Evolutionary conservation across 2,888 invertebrate species (phyloP).

Genomic region (Rhagonycha fulva): DNA sequence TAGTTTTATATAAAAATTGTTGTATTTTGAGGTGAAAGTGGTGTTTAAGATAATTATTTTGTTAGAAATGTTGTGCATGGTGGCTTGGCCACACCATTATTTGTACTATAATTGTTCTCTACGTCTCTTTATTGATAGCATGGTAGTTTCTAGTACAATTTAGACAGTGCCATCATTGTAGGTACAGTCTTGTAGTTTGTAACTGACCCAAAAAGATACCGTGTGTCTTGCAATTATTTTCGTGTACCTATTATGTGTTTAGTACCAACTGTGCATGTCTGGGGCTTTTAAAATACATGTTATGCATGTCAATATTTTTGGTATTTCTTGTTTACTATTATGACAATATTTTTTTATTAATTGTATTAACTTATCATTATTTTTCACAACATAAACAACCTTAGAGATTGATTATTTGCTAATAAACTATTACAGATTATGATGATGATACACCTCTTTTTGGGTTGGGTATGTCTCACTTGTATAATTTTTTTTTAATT

Average conservation of each 20-base stretch:
- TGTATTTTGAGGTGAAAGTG: conserved; percentile 36
- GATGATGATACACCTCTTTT: conserved; percentile 45
- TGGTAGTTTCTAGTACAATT: conserved; percentile 54
- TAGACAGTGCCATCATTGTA: conserved; percentile 55
- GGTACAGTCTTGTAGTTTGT: conserved; percentile 53
- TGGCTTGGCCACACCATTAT: conserved; percentile 39
- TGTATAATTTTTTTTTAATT: conserved; percentile 22
- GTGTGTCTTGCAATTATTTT: conserved; percentile 35
- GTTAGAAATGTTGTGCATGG: conserved; percentile 40
- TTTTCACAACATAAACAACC: background rate
- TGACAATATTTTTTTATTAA: conserved; percentile 9
- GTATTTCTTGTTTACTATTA: conserved; percentile 29
- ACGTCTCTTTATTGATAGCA: conserved; percentile 51
- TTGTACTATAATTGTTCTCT: conserved; percentile 41
- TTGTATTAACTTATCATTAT: conserved; percentile 4
- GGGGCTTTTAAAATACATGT: conserved; percentile 47
- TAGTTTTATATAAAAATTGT: conserved; percentile 31
- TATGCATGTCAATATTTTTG: conserved; percentile 43
- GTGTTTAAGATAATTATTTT: conserved; percentile 32
- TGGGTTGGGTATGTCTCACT: conserved; percentile 50
- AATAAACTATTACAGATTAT: background rate
- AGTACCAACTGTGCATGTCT: conserved; percentile 48
- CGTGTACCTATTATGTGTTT: conserved; percentile 41
- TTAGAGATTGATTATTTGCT: no score
- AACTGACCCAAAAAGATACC: conserved; percentile 56